Evolutionary conservation across 2,113 vertebrate genomes (phyloP), one percentile per base, ranked within the genome.

Genomic region (Otocyon megalotis): DNA sequence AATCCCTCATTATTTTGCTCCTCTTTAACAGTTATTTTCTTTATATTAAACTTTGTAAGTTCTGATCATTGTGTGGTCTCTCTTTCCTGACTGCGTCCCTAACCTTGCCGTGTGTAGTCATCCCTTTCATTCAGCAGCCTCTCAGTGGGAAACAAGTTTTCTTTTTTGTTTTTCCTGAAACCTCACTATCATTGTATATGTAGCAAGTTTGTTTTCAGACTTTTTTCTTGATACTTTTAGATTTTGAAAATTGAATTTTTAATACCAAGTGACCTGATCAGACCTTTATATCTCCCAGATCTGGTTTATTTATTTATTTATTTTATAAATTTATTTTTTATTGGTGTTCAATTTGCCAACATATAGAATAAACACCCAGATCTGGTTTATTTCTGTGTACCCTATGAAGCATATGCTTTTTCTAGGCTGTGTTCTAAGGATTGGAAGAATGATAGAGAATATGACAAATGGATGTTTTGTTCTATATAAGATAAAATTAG

Each of bases 161-260:
- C 62, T 80, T 24, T 7, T 58, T 48, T 84, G 54, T 80, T 24
- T 2, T 4, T 11, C 56, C 32, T 43, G 4, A 87, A 79, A 89
- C 58, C 85, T 93, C 4, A 83, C 65, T 60, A 54, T 37, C 43
- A 4, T 83, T 95, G 28, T 90, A 26, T 62, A 85, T 84, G 72
- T 60, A 56, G n/a, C 50, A 93, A 79, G 16, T 69, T 92, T 92
- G 87, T 96, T 88, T 97, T 97, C 65, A 84, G 22, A 82, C 7
- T 30, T 0, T 87, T 88, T 91, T 91, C 24, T 32, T 96, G 32
- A 91, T 67, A 74, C 30, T 90, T 92, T n/a, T 71, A 13, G 56
- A n/a, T 84, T 90, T 93, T 84, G 69, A 83, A 93, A 91, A 22
- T 77, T 71, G 20, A 96, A 60, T 72, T 94, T 97, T 91, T 95